A percentile compares a stretch with the other conserved stretches of the same genome.
Conservation (phyloP, 2,113 vertebrate genomes). For the Meleagris gallopavo region DNA sequence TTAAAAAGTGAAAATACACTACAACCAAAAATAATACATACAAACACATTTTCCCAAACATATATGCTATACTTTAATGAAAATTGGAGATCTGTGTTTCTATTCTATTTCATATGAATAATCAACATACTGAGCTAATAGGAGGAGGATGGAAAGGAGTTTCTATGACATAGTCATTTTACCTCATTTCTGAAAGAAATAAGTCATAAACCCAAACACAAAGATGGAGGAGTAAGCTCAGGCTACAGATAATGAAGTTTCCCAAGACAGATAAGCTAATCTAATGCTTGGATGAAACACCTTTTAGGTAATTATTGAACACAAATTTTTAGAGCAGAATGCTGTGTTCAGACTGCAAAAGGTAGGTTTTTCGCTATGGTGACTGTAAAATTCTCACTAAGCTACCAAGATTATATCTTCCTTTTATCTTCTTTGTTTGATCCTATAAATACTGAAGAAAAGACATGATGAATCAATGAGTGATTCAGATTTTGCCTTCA, state of each 20-base stretch:
- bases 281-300: neutral
- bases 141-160: neutral
- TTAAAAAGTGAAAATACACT: neutral
- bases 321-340: constrained; percentile 51
- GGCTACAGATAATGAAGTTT: neutral
- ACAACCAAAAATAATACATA: neutral
- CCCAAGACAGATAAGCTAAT: neutral
- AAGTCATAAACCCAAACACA: neutral
- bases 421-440: constrained; percentile 65
- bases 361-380: constrained; percentile 27
- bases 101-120: neutral
- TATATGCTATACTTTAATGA: too few species aligned
- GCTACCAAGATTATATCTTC: constrained; percentile 63
- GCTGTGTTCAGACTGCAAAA: constrained; percentile 42
- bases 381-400: constrained; percentile 65
- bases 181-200: neutral
- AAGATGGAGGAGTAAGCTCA: neutral
- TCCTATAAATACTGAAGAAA: constrained; percentile 57
- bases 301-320: neutral
- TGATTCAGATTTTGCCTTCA: constrained; percentile 66
- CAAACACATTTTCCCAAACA: neutral
- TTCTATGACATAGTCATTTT: neutral
- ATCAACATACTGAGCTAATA: neutral
- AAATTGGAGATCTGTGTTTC: neutral
- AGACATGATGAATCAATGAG: constrained; percentile 55